phyloP scores from a whole-genome alignment of 2,797 vertebrate genomes.

The Pagetopsis macropterus region DNA sequence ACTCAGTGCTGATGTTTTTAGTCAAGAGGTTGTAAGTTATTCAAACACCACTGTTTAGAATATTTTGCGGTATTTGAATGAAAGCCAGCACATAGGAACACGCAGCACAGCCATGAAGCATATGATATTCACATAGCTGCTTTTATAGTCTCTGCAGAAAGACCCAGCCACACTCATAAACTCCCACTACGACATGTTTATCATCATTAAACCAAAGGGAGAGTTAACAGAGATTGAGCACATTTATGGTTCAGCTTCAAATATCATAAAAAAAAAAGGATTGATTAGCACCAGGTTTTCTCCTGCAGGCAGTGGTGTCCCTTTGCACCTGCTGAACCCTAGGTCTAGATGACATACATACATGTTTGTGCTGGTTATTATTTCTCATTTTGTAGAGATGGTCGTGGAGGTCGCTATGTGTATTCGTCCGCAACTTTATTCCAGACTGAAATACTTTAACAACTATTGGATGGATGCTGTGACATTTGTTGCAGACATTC shows the following conservation, averaged over 20 bases:
- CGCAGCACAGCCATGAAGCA: slow-evolving; percentile 21
- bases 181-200: slow-evolving; percentile 39
- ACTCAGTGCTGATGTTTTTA: slow-evolving; percentile 65
- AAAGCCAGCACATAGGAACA: slow-evolving; percentile 32
- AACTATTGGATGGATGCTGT: neutral
- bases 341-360: slow-evolving; percentile 16
- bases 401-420: neutral
- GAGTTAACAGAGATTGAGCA: slow-evolving; percentile 50
- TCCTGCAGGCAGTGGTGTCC: slow-evolving; percentile 12
- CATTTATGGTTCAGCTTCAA: slow-evolving; percentile 43
- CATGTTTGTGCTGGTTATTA: slow-evolving; percentile 19
- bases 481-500: neutral
- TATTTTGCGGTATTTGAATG: slow-evolving; percentile 58
- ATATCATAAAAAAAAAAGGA: slow-evolving; percentile 43
- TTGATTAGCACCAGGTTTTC: slow-evolving; percentile 46
- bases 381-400: slow-evolving; percentile 8
- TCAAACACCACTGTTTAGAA: slow-evolving; percentile 63
- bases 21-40: slow-evolving; percentile 71
- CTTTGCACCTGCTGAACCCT: slow-evolving; percentile 32
- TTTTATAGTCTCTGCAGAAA: slow-evolving; percentile 48
- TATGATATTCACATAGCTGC: slow-evolving; percentile 47
- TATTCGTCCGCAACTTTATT: neutral
- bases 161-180: slow-evolving; percentile 47
- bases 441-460: neutral
- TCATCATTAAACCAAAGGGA: slow-evolving; percentile 46